Base-by-base conservation (phyloP, 1,140 invertebrate species). In the Geopemphigus sp. region DNA sequence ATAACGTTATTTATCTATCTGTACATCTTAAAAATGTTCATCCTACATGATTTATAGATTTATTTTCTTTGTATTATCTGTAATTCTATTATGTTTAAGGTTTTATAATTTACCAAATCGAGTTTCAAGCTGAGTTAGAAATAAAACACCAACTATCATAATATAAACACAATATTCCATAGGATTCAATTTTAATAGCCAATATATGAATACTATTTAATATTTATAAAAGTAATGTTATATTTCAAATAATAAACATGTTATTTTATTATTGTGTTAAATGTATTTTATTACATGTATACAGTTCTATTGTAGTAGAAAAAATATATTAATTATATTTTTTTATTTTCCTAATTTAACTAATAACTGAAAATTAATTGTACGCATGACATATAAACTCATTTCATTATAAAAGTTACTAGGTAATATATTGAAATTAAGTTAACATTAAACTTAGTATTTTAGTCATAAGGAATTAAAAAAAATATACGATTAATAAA, bases 1-100 rank as follows among this genome's bases (percentile, higher is more conserved):
- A 73, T n/a, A 22, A 74, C 29, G 39, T 53, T 72, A n/a, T 54
- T 54, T 54, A 15, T 15, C 24, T 72, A 22, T 24, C n/a, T 47
- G 54, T 11, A 72, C 19, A 54, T 54, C 17, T 72, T 72, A 12
- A 54, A 54, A n/a, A 72, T 53, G 17, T 29, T 32, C 24, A 29
- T 26, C 24, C 0, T 72, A 32, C 19, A 53, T 12, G 10, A 26
- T 50, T 50, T 24, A 50, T 68, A 70, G 17, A 53, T 26, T 26
- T 39, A 4, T 39, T 39, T 39, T 70, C 8, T 19, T 0, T 72
- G 26, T 54, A 54, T 19, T 29, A n/a, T 26, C 14, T 50, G 22
- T 68, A 26, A 50, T 17, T 50, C 45, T 22, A 50, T 68, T 68
- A 68, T 68, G 50, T 50, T 24, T 68, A 68, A 1, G 10, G 29